phyloP scores from a whole-genome alignment of 2,888 invertebrate genomes.

The Catotricha subobsoleta region DNA sequence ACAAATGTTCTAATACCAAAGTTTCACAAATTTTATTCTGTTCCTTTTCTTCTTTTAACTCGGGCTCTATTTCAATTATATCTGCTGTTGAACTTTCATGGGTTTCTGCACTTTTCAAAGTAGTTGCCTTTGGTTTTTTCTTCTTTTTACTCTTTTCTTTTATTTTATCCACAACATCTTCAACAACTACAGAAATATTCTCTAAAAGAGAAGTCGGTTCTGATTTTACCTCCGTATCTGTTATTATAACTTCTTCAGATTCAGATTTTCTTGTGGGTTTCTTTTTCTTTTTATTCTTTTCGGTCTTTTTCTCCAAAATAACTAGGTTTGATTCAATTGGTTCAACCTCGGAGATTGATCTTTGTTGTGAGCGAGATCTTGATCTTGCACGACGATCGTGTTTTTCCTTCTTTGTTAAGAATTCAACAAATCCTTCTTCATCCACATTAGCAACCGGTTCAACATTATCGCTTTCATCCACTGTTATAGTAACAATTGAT shows the following conservation, averaged over 20 bases:
- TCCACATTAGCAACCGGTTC: neutral
- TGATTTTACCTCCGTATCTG: neutral
- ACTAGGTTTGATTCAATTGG: neutral
- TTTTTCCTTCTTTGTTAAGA: slow-evolving; percentile 8
- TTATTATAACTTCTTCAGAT: neutral
- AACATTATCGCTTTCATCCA: neutral
- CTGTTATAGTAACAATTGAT: slow-evolving; percentile 7
- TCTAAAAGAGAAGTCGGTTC: neutral
- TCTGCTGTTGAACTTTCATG: neutral
- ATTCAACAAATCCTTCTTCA: slow-evolving; percentile 26
- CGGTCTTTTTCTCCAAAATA: neutral
- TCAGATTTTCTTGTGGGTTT: neutral
- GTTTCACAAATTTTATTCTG: slow-evolving; percentile 5
- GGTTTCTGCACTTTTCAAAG: no score
- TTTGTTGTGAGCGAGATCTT: slow-evolving; percentile 27
- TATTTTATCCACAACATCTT: slow-evolving; percentile 21
- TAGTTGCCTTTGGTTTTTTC: neutral
- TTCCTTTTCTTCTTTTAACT: neutral
- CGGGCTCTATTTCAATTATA: neutral
- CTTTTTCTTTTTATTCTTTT: neutral
- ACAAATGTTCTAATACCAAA: no score
- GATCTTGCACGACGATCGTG: slow-evolving; percentile 30
- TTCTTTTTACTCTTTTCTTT: neutral
- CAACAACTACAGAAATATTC: slow-evolving; percentile 45
- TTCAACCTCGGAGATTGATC: neutral